Evolutionary conservation across 2,888 invertebrate genomes (phyloP).

Genomic region (Volucella inanis): DNA sequence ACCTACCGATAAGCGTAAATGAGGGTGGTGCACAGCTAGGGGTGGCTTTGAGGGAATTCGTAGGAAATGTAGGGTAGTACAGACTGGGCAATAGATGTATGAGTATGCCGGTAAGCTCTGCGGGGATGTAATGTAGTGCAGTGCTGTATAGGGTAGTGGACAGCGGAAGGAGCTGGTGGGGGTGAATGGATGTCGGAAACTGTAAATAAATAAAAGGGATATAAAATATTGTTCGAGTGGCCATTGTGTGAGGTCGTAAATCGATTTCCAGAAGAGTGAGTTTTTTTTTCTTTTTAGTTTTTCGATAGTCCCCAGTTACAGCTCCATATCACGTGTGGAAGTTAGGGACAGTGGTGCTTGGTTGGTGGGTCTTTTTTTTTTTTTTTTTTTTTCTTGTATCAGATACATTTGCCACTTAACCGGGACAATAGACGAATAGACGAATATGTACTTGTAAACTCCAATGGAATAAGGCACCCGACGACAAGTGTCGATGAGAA

Average conservation of each 20-base stretch:
- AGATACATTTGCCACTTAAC: conserved; percentile 61
- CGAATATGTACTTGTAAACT: neutral
- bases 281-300: conserved; percentile 7
- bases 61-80: conserved; percentile 28
- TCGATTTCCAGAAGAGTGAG: conserved; percentile 64
- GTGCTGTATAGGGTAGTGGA: neutral
- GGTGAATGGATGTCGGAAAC: conserved; percentile 66
- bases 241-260: conserved; percentile 73
- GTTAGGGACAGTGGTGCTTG: conserved; percentile 14
- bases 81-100: neutral
- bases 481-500: conserved; percentile 3
- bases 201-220: conserved; percentile 74
- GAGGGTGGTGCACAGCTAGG: conserved; percentile 24
- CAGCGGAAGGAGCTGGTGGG: neutral
- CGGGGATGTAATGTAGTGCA: too few relatives aligned
- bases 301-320: neutral
- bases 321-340: neutral
- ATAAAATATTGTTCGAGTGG: conserved; percentile 74
- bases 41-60: conserved; percentile 31
- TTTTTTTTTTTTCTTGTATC: conserved; percentile 11
- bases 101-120: neutral
- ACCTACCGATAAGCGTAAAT: conserved; percentile 51
- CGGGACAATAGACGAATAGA: conserved; percentile 29
- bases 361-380: conserved; percentile 9
- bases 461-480: neutral